Evolutionary conservation across 2,888 invertebrate genomes (phyloP), one percentile per base, ranked within the genome.

Genomic region (Luperina testacea): DNA sequence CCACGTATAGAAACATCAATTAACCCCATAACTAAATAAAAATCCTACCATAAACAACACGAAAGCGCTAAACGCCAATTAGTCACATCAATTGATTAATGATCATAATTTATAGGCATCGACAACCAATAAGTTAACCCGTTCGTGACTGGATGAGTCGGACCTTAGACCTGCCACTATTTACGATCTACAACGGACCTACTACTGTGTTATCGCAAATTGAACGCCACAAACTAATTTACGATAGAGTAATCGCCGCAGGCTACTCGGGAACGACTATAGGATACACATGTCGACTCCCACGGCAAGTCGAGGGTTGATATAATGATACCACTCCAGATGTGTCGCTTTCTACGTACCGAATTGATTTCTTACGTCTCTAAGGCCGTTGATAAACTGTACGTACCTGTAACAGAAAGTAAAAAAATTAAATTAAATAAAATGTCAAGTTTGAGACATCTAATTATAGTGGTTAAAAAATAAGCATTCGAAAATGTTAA

Each of bases 181-280:
- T 90, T 90, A 92, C 90, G 90, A 87, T 82, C 81, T 87, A 84
- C 83, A 86, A 79, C 79, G 86, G 90, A 90, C 90, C 90, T 79
- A 92, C 92, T 92, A 91, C 91, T 91, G 92, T 88, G 90, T 87
- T 91, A 92, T 91, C 88, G 92, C 92, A 91, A 92, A 92, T 92
- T 92, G 92, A 92, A 92, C 88, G 92, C 90, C 90, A 90, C 78
- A 86, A 77, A 87, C 88, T 90, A 91, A 93, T 93, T 92, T 92
- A 92, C 87, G 89, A 89, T 71, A 85, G 78, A 85, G 83, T 86
- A 89, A 89, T 88, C 87, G 91, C 92, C 75, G 80, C 87, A 78
- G 90, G 91, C 90, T 73, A 61, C 67, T 68, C 80, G 70, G 69
- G 83, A 82, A 79, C 69, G 65, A 75, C 64, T 68, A 15, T 78